A percentile compares a stretch with the other conserved stretches of the same genome.
These are phyloP conservation scores for Macrobrachium rosenbergii DNA, from an alignment of 1,140 invertebrate genomes.

Conservation along the genomic window DNA sequence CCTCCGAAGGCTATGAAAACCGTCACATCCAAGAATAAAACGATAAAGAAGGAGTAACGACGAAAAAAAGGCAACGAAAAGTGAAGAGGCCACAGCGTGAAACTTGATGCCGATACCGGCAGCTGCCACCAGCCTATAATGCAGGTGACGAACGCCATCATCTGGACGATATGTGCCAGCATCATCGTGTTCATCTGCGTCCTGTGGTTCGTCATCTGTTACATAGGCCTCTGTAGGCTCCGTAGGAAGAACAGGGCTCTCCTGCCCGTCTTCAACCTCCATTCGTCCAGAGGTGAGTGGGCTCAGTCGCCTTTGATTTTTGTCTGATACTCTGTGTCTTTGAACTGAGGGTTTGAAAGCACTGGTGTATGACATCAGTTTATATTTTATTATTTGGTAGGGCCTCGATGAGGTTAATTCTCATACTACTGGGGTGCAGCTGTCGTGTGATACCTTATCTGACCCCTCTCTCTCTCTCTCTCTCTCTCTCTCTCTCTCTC, in stretches of 20 bases:
- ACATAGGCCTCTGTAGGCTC: slow-evolving; percentile 65
- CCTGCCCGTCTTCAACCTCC: slow-evolving; percentile 54
- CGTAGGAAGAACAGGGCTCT: slow-evolving; percentile 46
- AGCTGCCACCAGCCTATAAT: slow-evolving; percentile 1
- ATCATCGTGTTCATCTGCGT: slow-evolving; percentile 66
- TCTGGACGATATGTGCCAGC: slow-evolving; percentile 66
- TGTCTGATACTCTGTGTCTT: neutral
- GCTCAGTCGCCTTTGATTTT: neutral
- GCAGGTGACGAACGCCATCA: slow-evolving; percentile 65
- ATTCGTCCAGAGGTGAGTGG: slow-evolving; percentile 30
- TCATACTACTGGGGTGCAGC: too few species aligned
- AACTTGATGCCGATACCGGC: neutral
- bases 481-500: too few species aligned
- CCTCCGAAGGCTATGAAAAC: too few species aligned
- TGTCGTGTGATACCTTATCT: too few species aligned
- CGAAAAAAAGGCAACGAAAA: neutral
- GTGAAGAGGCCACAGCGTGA: neutral
- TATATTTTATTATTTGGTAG: neutral
- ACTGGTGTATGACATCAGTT: neutral
- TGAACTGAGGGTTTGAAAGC: neutral
- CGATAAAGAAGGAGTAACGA: neutral
- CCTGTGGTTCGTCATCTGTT: slow-evolving; percentile 66
- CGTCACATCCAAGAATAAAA: too few species aligned
- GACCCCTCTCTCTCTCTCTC: too few species aligned
- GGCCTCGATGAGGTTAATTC: too few species aligned